phyloP scores from a whole-genome alignment of 2,888 invertebrate species.

The Drosophila siamana region DNA sequence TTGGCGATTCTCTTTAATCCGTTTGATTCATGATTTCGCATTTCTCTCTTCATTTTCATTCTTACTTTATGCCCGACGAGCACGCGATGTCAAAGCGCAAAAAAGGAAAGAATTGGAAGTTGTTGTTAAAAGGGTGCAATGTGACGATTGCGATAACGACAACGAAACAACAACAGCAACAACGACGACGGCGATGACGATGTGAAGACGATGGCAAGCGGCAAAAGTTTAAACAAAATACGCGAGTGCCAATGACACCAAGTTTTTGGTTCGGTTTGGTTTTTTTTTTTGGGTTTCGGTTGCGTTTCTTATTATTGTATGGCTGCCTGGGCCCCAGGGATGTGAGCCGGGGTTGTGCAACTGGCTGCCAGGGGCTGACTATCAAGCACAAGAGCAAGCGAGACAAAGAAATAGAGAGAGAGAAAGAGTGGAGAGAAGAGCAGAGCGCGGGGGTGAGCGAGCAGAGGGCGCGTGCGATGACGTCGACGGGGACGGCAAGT shows the following conservation, averaged over 20 bases:
- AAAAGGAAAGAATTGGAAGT: constrained; percentile 8
- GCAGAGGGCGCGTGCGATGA: constrained; percentile 43
- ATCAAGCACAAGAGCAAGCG: not conserved
- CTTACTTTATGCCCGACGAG: constrained; percentile 34
- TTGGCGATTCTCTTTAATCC: constrained; percentile 28
- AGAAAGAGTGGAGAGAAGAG: constrained; percentile 3
- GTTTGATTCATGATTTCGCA: constrained; percentile 42
- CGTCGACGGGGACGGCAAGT: constrained; percentile 64
- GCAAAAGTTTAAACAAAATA: constrained; percentile 52
- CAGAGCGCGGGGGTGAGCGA: not conserved
- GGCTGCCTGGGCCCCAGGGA: constrained; percentile 42
- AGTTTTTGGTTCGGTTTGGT: constrained; percentile 19
- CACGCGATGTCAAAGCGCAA: constrained; percentile 36
- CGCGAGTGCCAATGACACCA: constrained; percentile 62
- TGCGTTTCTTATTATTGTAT: constrained; percentile 41
- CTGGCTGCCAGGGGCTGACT: not conserved
- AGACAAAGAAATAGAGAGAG: not conserved
- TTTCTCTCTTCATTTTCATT: constrained; percentile 20
- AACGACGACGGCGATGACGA: constrained; percentile 9
- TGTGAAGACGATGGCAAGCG: constrained; percentile 26
- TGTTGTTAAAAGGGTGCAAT: not conserved
- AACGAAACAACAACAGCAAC: not conserved
- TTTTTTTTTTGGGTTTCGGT: constrained; percentile 6
- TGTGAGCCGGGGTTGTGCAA: not conserved
- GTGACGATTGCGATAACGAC: not conserved